Base-by-base conservation (phyloP, 1,140 invertebrate species). In the Trissolcus basalis region DNA sequence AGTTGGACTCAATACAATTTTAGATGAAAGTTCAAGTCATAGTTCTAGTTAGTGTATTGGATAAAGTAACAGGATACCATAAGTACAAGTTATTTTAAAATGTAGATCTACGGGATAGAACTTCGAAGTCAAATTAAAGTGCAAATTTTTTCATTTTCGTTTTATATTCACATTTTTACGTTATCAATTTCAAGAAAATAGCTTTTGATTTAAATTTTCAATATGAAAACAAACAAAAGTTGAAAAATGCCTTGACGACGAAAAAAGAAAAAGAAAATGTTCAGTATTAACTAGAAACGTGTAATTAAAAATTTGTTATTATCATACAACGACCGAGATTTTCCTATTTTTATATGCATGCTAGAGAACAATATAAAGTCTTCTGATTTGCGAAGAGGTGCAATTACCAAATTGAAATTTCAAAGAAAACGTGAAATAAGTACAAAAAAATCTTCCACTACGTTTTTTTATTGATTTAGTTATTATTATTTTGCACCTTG, bases 331-430 rank as follows among this genome's bases (percentile, higher is more conserved):
- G 65, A 69, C 48, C 33, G 12, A 64, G 59, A 71, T 63, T 71
- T 63, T 63, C 68, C 59, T 71, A 71, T 71, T 71, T 71, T 71
- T 71, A 51, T 71, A 71, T 45, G 13, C 51, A 56, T 27, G 19
- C 19, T 27, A 27, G 19, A 6, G 19, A 27, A 27, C 19, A 50
- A 47, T 68, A n/a, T 47, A 49, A 53, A 6, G 19, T 27, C 6
- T 27, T 27, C 1, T 27, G 6, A 6, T 27, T 27, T 27, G 19
- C 19, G 19, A 27, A 6, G 19, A 27, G 19, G 19, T 27, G 19
- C 19, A 27, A 27, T 27, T 27, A n/a, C 19, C 1, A 27, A 1
- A 27, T 27, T 27, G 1, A 1, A 59, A 51, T 68, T 68, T 16
- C 45, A 47, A 58, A 39, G n/a, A 39, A 39, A 11, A 39, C 36